Conservation (phyloP, 1,140 invertebrate genomes). For the Goniozus legneri region DNA sequence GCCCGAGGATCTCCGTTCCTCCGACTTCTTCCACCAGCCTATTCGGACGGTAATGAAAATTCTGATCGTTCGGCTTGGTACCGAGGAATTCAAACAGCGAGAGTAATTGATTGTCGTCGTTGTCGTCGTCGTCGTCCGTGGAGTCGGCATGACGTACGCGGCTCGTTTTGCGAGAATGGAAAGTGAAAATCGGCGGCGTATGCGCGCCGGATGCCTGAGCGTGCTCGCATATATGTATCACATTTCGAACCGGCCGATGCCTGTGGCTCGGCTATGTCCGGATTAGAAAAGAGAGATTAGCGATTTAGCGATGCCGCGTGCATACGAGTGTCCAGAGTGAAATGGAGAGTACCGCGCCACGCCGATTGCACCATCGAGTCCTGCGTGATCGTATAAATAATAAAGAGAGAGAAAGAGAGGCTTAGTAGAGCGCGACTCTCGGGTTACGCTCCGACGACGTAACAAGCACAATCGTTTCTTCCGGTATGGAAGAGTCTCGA, state of each 20-base stretch:
- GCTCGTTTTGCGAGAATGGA: slow-evolving; percentile 36
- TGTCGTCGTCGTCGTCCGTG: background rate
- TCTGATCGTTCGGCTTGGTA: slow-evolving; percentile 2
- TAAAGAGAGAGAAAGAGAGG: background rate
- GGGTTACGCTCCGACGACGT: too few species aligned
- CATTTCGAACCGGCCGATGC: too few species aligned
- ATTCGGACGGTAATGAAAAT: slow-evolving; percentile 73
- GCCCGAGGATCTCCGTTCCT: slow-evolving; percentile 78
- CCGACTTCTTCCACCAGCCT: slow-evolving; percentile 73
- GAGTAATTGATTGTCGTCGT: too few species aligned
- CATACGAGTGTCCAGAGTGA: slow-evolving; percentile 2
- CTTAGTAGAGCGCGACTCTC: too few species aligned
- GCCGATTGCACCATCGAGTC: slow-evolving; percentile 17
- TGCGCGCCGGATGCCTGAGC: too few species aligned
- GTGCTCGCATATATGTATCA: too few species aligned
- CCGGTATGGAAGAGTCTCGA: too few species aligned
- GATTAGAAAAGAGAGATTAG: slow-evolving; percentile 24
- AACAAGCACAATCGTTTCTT: too few species aligned
- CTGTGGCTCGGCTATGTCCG: too few species aligned
- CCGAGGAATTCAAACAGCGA: background rate
- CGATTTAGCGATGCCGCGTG: slow-evolving; percentile 16
- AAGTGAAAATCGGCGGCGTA: too few species aligned
- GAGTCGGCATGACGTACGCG: background rate
- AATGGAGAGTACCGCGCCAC: slow-evolving; percentile 21
- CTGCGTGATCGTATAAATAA: background rate